Base-by-base conservation (phyloP, 2,797 vertebrate genomes). In the Echeneis naucrates region DNA sequence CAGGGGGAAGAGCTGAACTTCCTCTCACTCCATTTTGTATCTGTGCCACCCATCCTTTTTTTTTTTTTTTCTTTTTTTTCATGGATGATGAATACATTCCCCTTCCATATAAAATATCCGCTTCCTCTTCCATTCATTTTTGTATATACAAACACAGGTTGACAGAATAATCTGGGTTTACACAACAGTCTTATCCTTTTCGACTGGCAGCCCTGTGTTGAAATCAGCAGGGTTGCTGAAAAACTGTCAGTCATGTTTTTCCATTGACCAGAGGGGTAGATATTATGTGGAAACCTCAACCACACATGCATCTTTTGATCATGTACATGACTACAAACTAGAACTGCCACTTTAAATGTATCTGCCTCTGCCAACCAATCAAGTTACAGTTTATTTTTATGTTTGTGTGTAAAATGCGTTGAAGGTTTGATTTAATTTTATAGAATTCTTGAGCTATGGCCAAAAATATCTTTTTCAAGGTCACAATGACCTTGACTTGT, bases 111-210 rank as follows among this genome's bases (percentile, higher is more conserved):
- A 88, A 86, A 64, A 82, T 59, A 85, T 85, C 85, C 58, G 44
- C 78, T 59, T 71, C 77, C 56, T 65, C 62, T 32, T 77, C 65
- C 23, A 80, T 84, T 81, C 78, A 68, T 87, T 84, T 83, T 68
- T 3, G 8, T 16, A 45, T 72, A 91, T 91, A 86, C 86, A 93
- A 89, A 88, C 78, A 85, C 75, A 57, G 52, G 78, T 77, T 79
- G 86, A 88, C 79, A 59, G 80, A 63, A 37, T 75, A 61, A 87
- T 82, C 63, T 64, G 40, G 66, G 88, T 55, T 75, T 71, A 72
- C 70, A 76, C 71, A 75, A 67, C 26, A 53, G 62, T 48, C 35
- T 24, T 51, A 63, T 83, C 60, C 68, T 78, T 72, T 64, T 66
- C 72, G 75, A 75, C 17, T 61, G 70, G 57, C 19, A 23, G 66